Base-by-base conservation (phyloP, 2,888 invertebrate species). In the Amitus sp. region DNA sequence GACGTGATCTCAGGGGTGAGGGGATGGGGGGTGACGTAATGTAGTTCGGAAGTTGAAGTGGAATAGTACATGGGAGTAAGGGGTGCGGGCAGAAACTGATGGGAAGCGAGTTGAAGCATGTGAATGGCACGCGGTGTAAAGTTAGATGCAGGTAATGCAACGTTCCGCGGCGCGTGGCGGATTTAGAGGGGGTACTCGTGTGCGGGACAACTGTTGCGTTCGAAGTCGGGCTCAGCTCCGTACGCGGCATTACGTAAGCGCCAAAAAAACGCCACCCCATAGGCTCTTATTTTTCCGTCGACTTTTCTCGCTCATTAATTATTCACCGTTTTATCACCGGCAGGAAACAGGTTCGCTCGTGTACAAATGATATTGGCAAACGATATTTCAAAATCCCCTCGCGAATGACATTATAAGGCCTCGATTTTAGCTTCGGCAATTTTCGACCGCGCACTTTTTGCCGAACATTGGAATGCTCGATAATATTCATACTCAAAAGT, bases 181-280 rank as follows among this genome's bases (percentile, higher is more conserved):
- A 72, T 67, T 70, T 62, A 71, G 65, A 71, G 69, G 70, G 70
- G 69, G 70, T 70, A 73, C 70, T 72, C 60, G 68, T 67, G 68
- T 66, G 63, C 65, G 65, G 68, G 66, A 39, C 42, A 33, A 66
- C 68, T 70, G 69, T 68, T 63, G 63, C 67, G 71, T 67, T 69
- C 62, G 18, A 63, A 56, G 58, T 50, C 47, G 40, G 47, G 18
- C 45, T 18, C 47, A 43, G 61, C 56, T 54, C 50, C 56, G 47
- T 42, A 37, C 47, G 51, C 43, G 53, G 57, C 51, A 56, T 17
- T 58, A 12, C 42, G 34, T 18, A 37, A 37, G 28, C 17, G 9
- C 15, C 17, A 4, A 37, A 47, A 47, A 37, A 28, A 39, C 13
- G 7, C 7, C 18, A 39, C 39, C 17, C 39, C 17, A 17, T 18